Evolutionary conservation across 2,888 invertebrate genomes (phyloP), one percentile per base, ranked within the genome.

Genomic region (Ochlodes sylvanus): DNA sequence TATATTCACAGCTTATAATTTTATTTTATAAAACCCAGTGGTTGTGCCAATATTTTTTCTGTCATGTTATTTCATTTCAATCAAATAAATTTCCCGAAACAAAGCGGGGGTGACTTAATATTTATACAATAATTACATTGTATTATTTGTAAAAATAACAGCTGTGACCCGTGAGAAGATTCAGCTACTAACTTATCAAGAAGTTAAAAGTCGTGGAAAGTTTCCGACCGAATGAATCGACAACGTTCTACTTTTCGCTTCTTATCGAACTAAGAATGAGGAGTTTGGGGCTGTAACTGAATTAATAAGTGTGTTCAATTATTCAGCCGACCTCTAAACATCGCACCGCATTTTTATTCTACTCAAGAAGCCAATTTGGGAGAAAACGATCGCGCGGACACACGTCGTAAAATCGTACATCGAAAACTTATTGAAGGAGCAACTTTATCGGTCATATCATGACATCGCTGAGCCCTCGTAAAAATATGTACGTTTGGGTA

Each of bases 361-460:
- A 34, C 64, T 38, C 57, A 34, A 64, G 64, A 50, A 64, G 50
- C 57, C 57, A 57, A 64, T 64, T 57, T 44, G 64, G 50, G 38
- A 42, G 38, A 81, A 82, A 78, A 83, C 77, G 79, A 79, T 76
- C 76, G 77, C 76, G 80, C 84, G 85, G 88, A 85, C 85, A 85
- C 79, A 81, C 78, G 77, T 85, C 87, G 84, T 91, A 90, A 90
- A 90, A 88, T 79, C 79, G 80, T 82, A 86, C 81, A 82, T 81
- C 83, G 81, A 83, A 86, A 88, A 87, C 88, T 87, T 89, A 89
- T 90, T 90, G 87, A 83, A 80, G 78, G 56, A 80, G 83, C 82
- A 81, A 88, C 80, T 90, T 90, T 91, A 91, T 90, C 87, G 87
- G 80, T 82, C 81, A 82, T 88, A 86, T 89, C 88, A 87, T 86